Percentiles rank a stretch among this genome's conserved stretches.
These are phyloP conservation scores for Furcifer pardalis DNA, from an alignment of 2,797 vertebrate species.

Conservation along the genomic window DNA sequence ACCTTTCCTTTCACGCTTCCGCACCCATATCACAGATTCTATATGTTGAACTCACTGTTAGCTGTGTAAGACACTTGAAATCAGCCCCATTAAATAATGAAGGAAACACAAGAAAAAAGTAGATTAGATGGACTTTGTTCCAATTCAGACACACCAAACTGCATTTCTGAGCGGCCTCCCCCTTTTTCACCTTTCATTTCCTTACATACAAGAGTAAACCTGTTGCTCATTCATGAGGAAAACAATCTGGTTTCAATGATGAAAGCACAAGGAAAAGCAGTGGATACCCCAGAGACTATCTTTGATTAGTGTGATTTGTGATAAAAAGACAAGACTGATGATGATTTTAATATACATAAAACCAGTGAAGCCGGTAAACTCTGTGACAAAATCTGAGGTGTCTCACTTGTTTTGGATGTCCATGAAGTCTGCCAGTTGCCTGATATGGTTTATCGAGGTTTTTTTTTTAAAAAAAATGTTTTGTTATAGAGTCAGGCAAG, in stretches of 20 bases:
- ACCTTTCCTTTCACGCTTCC: no score
- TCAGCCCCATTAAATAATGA: slow-evolving; percentile 38
- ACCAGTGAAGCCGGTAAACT: slow-evolving; percentile 21
- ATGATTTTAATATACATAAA: no score
- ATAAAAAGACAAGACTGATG: slow-evolving; percentile 60
- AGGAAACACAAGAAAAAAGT: slow-evolving; percentile 36
- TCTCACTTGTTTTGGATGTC: slow-evolving; percentile 11
- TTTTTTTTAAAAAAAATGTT: no score
- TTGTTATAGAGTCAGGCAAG: slow-evolving; percentile 40
- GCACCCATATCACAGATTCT: no score
- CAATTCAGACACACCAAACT: not conserved
- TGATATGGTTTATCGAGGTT: slow-evolving; percentile 53
- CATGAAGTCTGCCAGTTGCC: not conserved
- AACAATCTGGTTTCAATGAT: not conserved
- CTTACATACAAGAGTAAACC: not conserved
- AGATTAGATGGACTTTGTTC: slow-evolving; percentile 27
- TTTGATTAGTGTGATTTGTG: slow-evolving; percentile 64
- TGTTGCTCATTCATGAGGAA: not conserved
- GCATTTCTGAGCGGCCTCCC: not conserved
- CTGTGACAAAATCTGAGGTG: slow-evolving; percentile 43
- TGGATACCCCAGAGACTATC: not conserved
- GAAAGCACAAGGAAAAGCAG: slow-evolving; percentile 18
- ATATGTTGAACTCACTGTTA: slow-evolving; percentile 44
- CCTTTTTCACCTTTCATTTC: not conserved
- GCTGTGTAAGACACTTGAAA: slow-evolving; percentile 4